Conservation (phyloP, 2,797 vertebrate species). For the Heliangelus exortis region DNA sequence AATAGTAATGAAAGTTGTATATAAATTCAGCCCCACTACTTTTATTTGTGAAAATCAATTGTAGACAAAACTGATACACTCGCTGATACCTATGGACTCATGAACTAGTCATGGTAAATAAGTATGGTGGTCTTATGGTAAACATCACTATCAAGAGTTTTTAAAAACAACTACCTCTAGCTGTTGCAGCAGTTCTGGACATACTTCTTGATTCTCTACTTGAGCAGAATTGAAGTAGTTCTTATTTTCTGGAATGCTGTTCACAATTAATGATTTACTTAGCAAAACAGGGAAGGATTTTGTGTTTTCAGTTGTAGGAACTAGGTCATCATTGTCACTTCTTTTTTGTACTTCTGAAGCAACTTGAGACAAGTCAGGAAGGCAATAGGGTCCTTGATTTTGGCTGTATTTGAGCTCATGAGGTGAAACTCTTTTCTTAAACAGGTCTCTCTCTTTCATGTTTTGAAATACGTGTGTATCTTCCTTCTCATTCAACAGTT, state of each 20-base stretch:
- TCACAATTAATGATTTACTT: conserved; percentile 59
- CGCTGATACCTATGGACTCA: not conserved
- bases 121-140: not conserved
- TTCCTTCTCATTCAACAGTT: not conserved
- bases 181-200: not conserved
- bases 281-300: conserved; percentile 76
- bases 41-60: not conserved
- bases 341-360: conserved; percentile 81
- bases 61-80: not conserved
- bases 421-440: conserved; percentile 71
- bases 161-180: conserved; percentile 65
- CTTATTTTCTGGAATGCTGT: conserved; percentile 73
- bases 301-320: conserved; percentile 58
- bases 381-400: conserved; percentile 79
- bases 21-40: not conserved
- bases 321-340: conserved; percentile 48
- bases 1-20: not conserved
- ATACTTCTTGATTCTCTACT: conserved; percentile 35
- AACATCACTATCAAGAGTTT: not conserved
- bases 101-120: not conserved
- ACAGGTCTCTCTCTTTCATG: conserved; percentile 2
- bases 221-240: conserved; percentile 40
- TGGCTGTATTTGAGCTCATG: conserved; percentile 79
- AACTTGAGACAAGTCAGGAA: conserved; percentile 82
- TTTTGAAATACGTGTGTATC: conserved; percentile 1